A percentile compares a stretch with the other conserved stretches of the same genome.
Conservation (phyloP, 2,888 invertebrate species). For the Nematopogon swammerdamellus region DNA sequence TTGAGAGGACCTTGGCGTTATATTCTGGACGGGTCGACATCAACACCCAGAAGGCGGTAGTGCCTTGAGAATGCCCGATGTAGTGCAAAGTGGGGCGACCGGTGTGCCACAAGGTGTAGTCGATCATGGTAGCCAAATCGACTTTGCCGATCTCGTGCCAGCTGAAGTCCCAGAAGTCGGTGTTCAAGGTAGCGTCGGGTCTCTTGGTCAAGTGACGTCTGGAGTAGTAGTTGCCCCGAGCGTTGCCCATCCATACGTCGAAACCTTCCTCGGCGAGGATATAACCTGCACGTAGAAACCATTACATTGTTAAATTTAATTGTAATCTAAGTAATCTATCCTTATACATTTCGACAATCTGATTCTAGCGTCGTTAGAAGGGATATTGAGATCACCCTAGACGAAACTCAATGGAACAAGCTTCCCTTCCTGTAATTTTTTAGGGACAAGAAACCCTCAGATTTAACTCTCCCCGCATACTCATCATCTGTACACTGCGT, state of each 20-base stretch:
- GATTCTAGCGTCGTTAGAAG: no score
- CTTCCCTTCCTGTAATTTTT: no score
- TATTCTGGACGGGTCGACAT: constrained; percentile 54
- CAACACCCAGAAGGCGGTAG: constrained; percentile 61
- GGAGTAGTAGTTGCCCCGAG: constrained; percentile 77
- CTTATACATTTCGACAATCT: no score
- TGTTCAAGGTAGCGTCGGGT: constrained; percentile 21
- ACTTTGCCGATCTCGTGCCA: constrained; percentile 75
- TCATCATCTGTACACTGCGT: no score
- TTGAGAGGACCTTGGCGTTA: constrained; percentile 54
- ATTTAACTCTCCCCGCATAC: no score
- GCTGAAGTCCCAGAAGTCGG: constrained; percentile 51
- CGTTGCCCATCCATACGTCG: constrained; percentile 84
- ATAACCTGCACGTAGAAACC: constrained; percentile 50
- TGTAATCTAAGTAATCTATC: no score
- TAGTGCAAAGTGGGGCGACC: constrained; percentile 59
- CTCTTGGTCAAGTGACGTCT: constrained; percentile 51
- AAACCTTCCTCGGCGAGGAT: constrained; percentile 66
- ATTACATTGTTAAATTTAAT: no score
- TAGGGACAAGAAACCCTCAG: no score
- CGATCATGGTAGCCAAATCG: constrained; percentile 74
- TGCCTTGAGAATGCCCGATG: constrained; percentile 71
- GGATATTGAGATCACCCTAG: no score
- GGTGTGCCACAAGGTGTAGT: constrained; percentile 58
- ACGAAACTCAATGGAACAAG: no score